Conservation (phyloP, 2,113 vertebrate genomes). For the Thunnus thynnus region DNA sequence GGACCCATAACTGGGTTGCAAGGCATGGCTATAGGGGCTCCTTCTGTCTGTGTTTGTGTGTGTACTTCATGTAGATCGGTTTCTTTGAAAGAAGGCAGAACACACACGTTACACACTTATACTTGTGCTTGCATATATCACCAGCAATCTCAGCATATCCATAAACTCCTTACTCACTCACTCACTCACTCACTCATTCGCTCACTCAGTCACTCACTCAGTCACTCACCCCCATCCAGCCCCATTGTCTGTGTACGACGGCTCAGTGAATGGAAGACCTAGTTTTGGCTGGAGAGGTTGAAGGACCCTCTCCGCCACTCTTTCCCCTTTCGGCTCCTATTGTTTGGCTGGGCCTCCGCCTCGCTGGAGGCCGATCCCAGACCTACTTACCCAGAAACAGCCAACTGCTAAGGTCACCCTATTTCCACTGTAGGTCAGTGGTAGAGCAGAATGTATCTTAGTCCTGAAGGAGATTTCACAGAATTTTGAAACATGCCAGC, state of each 20-base stretch:
- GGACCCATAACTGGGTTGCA: constrained; percentile 20
- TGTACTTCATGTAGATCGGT: constrained; percentile 9
- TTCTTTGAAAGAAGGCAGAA: constrained; percentile 12
- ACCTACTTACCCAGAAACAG: constrained; percentile 72
- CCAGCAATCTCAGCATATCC: constrained; percentile 2
- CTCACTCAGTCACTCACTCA: constrained; percentile 18
- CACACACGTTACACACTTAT: constrained; percentile 3
- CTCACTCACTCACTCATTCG: background rate
- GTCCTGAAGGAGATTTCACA: background rate
- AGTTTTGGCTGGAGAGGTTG: constrained; percentile 72
- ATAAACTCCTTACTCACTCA: constrained; percentile 9
- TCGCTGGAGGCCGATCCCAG: constrained; percentile 69
- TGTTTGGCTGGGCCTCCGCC: constrained; percentile 69
- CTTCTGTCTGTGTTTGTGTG: constrained; percentile 21
- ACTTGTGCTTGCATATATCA: constrained; percentile 25
- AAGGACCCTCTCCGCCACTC: constrained; percentile 68
- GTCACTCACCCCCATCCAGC: constrained; percentile 47
- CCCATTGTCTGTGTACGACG: constrained; percentile 62
- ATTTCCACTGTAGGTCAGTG: constrained; percentile 51
- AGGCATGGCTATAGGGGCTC: constrained; percentile 14
- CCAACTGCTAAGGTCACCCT: constrained; percentile 56
- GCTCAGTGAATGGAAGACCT: constrained; percentile 78
- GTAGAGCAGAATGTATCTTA: background rate
- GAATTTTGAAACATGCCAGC: background rate
- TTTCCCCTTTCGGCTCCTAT: constrained; percentile 60